Evolutionary conservation across 2,888 invertebrate genomes (phyloP), one percentile per base, ranked within the genome.

Genomic region (Aporophyla lueneburgensis): DNA sequence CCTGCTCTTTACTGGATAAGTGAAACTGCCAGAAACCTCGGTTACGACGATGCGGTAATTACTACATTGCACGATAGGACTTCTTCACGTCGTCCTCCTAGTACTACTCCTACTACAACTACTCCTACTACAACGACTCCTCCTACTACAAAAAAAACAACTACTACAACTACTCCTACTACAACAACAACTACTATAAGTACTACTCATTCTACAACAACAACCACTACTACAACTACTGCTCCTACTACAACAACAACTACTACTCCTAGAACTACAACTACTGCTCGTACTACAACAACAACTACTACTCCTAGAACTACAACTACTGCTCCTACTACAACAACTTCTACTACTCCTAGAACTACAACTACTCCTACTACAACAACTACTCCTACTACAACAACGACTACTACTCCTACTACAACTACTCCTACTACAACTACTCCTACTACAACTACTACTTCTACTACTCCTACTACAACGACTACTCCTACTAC

Each of bases 1-100:
- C 91, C 93, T 3, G 79, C 84, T n/a, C 82, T 91, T 1, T 66
- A 84, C 49, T 94, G 94, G 94, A 91, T 94, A 40, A 79, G 72
- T 76, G 74, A 87, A 7, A 88, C 85, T 5, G 66, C 81, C n/a
- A 75, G 63, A 66, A 46, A 61, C 7, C 74, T 87, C 33, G 74
- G 74, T 43, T 79, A 80, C 21, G 27, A 69, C 33, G 33, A 76
- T n/a, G 24, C 59, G 2, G 53, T 71, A 53, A 68, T 83, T 46
- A 78, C 49, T n/a, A 71, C 65, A 40, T 58, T 78, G 56, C 61
- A 83, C 56, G 71, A 72, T 69, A 51, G 0, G 24, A 69, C 27
- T 43, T 16, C 7, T 12, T 6, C 24, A 16, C 16, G 9, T 75
- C 12, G 14, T n/a, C 12, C 27, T 27, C 6, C 27, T 14, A 33